These are phyloP conservation scores for Cercopithecus neglectus DNA, from an alignment of 2,797 vertebrate genomes.

Conservation along the genomic window DNA sequence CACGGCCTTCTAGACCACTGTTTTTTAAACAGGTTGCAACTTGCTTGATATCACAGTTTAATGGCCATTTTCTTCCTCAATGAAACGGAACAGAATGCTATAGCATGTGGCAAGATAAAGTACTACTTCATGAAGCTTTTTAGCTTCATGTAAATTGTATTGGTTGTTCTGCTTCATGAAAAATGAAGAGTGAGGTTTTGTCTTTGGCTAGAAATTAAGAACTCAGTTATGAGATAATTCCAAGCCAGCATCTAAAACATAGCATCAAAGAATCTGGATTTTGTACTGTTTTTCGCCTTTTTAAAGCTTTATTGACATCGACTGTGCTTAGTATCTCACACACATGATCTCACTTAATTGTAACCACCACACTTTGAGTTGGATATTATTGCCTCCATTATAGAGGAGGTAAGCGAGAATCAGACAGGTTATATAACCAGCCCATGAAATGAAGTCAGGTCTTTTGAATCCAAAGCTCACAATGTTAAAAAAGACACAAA, in stretches of 20 bases:
- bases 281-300: not conserved
- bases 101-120: not conserved
- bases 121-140: not conserved
- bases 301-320: not conserved
- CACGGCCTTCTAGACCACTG: not conserved
- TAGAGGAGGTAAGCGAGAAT: not conserved
- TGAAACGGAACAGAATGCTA: not conserved
- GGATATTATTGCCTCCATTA: not conserved
- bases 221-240: not conserved
- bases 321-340: not conserved
- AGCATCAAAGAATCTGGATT: not conserved
- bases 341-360: not conserved
- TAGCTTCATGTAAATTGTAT: not conserved
- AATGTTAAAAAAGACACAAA: not conserved
- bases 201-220: not conserved
- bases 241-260: not conserved
- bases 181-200: not conserved
- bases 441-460: not conserved
- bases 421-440: not conserved
- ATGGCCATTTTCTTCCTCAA: not conserved
- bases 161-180: not conserved
- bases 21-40: not conserved
- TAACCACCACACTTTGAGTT: not conserved
- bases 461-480: slow-evolving; percentile 36
- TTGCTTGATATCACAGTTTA: not conserved